A percentile compares a stretch with the other conserved stretches of the same genome.
Evolutionary conservation across 1,140 invertebrate species (phyloP).

Genomic region (Aphelinus certus): DNA sequence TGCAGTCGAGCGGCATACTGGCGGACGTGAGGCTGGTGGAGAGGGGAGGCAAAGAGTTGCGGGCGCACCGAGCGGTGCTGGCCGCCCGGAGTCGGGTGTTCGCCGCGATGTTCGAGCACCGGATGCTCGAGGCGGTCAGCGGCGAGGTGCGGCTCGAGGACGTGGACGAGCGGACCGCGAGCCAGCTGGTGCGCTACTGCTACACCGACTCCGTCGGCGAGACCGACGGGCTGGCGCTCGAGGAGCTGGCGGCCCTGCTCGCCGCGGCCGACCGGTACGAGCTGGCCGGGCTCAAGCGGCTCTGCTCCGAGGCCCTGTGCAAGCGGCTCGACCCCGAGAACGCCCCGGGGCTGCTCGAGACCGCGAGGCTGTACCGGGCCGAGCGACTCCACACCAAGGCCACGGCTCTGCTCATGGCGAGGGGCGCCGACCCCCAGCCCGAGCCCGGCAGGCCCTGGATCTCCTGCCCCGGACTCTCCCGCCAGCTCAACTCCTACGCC

Average conservation of each 20-base stretch:
- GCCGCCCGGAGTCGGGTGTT: neutral
- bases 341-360: too few relatives aligned
- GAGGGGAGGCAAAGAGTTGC: neutral
- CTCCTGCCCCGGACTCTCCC: too few relatives aligned
- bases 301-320: neutral
- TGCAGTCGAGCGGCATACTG: too few relatives aligned
- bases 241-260: neutral
- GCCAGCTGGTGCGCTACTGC: neutral
- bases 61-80: neutral
- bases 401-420: too few relatives aligned
- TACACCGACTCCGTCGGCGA: neutral
- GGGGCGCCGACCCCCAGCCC: too few relatives aligned
- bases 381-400: too few relatives aligned
- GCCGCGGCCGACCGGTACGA: conserved; percentile 2
- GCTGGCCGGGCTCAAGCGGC: neutral
- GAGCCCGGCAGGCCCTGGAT: too few relatives aligned
- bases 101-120: neutral
- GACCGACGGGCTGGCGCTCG: too few relatives aligned
- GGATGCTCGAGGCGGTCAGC: neutral
- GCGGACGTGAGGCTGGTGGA: too few relatives aligned
- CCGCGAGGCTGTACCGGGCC: too few relatives aligned
- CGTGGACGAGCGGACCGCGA: neutral
- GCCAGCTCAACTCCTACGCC: too few relatives aligned
- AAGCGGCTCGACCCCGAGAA: too few relatives aligned
- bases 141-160: neutral